Evolutionary conservation across 2,888 invertebrate species (phyloP), one percentile per base, ranked within the genome.

Genomic region (Drosophila macrothrix): DNA sequence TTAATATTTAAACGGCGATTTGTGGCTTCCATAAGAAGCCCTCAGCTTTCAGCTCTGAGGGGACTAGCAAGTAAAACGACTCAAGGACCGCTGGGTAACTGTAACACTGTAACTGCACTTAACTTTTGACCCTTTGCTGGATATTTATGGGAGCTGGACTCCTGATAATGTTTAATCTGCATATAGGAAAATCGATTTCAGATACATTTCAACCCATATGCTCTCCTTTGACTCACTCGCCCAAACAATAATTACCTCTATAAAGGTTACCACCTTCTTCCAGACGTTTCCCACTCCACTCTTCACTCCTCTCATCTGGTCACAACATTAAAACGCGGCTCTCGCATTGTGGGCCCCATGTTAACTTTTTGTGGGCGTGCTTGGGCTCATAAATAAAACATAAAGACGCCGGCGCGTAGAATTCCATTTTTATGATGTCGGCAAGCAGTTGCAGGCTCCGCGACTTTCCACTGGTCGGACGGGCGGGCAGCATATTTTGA

Each of bases 1-100:
- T 92, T 92, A 92, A 92, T 92, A 92, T 92, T 92, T 92, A 92
- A 92, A 91, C 90, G 91, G 82, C 90, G 91, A 91, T 92, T 91
- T 92, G 92, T 84, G 92, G 91, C 73, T 82, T 70, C 77, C 78
- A 73, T 56, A 68, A 69, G 67, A 58, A 67, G 73, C 68, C 56
- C 9, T 56, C 33, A 29, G 37, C 46, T 49, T n/a, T 31, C 29
- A 3, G 29, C 16, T 68, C 65, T 37, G 64, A 49, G 49, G 64
- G 33, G 16, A 29, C 53, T n/a, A 14, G 25, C 50, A 50, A 55
- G 58, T 63, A 56, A 68, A 77, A 67, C 53, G 70, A 64, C 70
- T 75, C 54, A 31, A 35, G 68, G 64, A 49, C 71, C 75, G 9
- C 22, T 41, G 55, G 67, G 53, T 49, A 49, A 12, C 58, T 43